Evolutionary conservation across 2,797 vertebrate species (phyloP).

Genomic region (Mormyrus proboscirostris): DNA sequence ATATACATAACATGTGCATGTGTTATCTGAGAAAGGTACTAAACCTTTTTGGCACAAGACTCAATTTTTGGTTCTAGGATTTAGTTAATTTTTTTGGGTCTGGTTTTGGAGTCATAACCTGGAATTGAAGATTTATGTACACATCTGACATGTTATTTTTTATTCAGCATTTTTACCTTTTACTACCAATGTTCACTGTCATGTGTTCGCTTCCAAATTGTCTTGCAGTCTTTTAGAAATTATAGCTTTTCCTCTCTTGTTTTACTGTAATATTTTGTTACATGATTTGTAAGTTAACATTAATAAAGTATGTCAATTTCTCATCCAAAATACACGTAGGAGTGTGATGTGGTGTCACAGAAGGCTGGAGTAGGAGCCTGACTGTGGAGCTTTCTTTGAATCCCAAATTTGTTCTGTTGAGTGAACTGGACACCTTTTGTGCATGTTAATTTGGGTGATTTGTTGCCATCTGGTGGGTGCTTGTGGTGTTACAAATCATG

Average conservation of each 20-base stretch:
- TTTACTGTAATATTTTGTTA: conserved; percentile 30
- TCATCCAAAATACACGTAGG: conserved; percentile 11
- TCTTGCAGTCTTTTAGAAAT: conserved; percentile 6
- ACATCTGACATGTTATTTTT: conserved; percentile 10
- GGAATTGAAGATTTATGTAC: background rate
- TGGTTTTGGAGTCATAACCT: conserved; percentile 4
- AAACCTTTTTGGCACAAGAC: background rate
- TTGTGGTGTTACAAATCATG: background rate
- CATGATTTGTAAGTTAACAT: conserved; percentile 23
- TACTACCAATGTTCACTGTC: conserved; percentile 12
- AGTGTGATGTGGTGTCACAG: background rate
- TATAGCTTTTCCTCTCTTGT: conserved; percentile 14
- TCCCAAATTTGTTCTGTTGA: background rate
- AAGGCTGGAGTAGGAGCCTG: background rate
- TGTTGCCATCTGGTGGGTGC: background rate
- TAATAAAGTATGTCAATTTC: conserved; percentile 25
- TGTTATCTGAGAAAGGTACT: conserved; percentile 25
- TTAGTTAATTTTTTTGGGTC: background rate
- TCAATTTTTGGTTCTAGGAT: conserved; percentile 2
- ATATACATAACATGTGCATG: conserved; percentile 26
- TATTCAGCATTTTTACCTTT: conserved; percentile 7
- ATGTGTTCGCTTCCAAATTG: conserved; percentile 2
- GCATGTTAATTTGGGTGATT: background rate
- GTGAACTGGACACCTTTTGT: background rate
- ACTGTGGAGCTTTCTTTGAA: background rate